Conservation (phyloP, 2,888 invertebrate genomes). For the Eupithecia dodoneata region DNA sequence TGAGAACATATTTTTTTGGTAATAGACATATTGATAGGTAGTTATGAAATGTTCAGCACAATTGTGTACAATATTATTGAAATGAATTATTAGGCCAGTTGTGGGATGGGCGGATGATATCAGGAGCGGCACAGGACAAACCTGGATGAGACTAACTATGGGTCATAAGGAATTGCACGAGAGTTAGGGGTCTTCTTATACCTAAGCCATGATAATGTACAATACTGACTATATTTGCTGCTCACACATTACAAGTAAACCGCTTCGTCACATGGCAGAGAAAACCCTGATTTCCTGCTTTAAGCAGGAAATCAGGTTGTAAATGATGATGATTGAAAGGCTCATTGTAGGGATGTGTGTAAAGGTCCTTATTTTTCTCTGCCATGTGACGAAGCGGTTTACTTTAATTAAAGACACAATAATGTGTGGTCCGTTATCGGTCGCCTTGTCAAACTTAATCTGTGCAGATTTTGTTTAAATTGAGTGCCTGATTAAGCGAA, state of each 20-base stretch:
- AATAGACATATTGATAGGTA: not conserved
- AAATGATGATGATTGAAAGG: not conserved
- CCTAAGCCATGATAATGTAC: too few species aligned
- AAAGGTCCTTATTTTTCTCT: not conserved
- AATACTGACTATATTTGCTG: too few species aligned
- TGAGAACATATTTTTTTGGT: too few species aligned
- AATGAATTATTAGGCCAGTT: too few species aligned
- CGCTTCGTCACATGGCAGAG: too few species aligned
- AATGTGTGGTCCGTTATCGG: constrained; percentile 36
- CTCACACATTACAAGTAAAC: too few species aligned
- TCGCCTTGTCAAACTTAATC: constrained; percentile 32
- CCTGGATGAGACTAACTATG: not conserved
- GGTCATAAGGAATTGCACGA: not conserved
- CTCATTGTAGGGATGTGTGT: not conserved
- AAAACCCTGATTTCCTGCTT: too few species aligned
- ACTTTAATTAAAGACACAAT: constrained; percentile 28
- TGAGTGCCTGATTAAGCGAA: constrained; percentile 30
- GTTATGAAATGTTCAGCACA: not conserved
- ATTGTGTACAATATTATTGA: not conserved
- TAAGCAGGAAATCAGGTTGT: not conserved
- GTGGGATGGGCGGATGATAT: too few species aligned
- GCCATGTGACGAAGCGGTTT: constrained; percentile 26
- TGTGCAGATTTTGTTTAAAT: constrained; percentile 21
- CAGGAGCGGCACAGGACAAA: not conserved
- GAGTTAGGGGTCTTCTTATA: not conserved